Conservation (phyloP, 2,113 vertebrate species). For the Pseudorectes ferrugineus region DNA sequence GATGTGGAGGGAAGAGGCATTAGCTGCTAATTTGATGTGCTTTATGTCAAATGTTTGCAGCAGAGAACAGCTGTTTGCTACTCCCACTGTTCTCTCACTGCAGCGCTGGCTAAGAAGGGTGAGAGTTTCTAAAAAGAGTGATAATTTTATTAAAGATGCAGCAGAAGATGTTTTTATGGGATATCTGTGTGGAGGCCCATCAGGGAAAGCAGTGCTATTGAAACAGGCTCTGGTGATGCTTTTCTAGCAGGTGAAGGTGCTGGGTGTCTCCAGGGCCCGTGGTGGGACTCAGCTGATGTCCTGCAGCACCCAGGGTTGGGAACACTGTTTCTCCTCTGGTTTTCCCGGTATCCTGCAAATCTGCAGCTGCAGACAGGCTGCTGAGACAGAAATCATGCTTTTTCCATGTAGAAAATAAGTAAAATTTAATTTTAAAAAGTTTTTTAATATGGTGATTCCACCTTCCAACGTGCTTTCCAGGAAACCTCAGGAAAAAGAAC, state of each 20-base stretch:
- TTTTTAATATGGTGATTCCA: neutral
- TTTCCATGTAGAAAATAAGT: neutral
- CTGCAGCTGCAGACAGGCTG: neutral
- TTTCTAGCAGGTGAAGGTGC: neutral
- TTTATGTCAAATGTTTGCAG: neutral
- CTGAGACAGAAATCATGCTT: neutral
- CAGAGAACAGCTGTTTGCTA: neutral
- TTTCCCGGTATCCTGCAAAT: neutral
- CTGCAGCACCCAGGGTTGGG: neutral
- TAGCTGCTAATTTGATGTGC: neutral
- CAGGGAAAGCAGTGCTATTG: neutral
- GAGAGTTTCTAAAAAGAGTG: neutral
- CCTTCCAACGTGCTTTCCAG: rapidly evolving
- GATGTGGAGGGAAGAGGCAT: neutral
- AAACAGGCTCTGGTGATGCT: neutral
- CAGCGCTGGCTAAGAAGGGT: neutral
- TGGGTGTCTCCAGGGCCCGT: rapidly evolving
- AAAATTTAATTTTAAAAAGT: neutral
- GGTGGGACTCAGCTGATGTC: neutral
- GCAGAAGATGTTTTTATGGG: neutral
- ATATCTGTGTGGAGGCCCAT: neutral
- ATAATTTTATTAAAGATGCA: neutral
- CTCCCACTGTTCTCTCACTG: neutral
- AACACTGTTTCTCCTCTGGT: neutral
- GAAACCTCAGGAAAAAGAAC: neutral